Evolutionary conservation across 1,140 invertebrate genomes (phyloP), one percentile per base, ranked within the genome.

Genomic region (Myzus persicae): DNA sequence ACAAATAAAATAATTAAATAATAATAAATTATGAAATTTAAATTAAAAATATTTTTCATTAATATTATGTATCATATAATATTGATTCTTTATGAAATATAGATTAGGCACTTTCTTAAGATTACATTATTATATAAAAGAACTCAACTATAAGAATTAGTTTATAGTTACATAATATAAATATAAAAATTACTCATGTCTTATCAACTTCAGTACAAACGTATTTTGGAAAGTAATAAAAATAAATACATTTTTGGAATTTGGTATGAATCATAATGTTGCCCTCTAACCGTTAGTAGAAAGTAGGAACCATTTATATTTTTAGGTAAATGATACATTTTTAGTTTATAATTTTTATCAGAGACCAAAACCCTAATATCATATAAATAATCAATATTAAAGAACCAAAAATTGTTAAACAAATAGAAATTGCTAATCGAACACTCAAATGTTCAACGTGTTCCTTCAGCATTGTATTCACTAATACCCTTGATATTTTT

Each of bases 401-500:
- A 82, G 96, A 96, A 92, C 96, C 96, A 90, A 96, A 94, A 94
- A 95, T 95, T 94, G 96, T 96, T 90, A 96, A 95, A 67, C 95
- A 95, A 59, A 96, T 94, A 67, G 96, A 95, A 93, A 96, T 95
- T 51, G 95, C 94, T 94, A 96, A 95, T 93, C 95, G 95, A 93
- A 95, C 95, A 94, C 95, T 95, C 94, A 95, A 95, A 94, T 96
- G 94, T 90, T 95, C 94, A 89, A 96, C 94, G 38, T 95, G 94
- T 84, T 95, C 95, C 67, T 95, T 94, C 42, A 97, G 95, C 88
- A 96, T 94, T 94, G 96, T 95, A 94, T 96, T 95, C 92, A 96
- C 95, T 93, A 96, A 94, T 93, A 96, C 96, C 94, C 96, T 96
- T 93, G 97, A 96, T 93, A 99, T 99, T 95, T 98, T 97, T 94